These are phyloP conservation scores for Caenorhabditis sp. DNA, from an alignment of 2,888 invertebrate species.

Conservation along the genomic window DNA sequence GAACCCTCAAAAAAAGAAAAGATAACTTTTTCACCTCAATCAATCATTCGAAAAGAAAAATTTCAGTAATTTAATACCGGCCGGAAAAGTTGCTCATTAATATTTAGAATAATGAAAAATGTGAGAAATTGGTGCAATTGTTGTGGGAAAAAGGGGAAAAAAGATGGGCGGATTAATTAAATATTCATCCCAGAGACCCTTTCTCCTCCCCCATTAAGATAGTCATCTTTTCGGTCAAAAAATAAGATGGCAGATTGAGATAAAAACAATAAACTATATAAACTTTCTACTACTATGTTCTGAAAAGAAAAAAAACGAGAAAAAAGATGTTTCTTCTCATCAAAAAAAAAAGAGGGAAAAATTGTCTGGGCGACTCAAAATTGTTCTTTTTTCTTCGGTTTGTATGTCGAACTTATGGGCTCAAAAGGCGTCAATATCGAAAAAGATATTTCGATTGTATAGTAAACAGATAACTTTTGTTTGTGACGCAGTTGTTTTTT, in stretches of 20 bases:
- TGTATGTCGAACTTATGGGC: neutral
- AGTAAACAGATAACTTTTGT: constrained; percentile 14
- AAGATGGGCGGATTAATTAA: constrained; percentile 1
- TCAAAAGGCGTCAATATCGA: neutral
- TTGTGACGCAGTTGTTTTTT: constrained; percentile 21
- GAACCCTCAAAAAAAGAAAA: neutral
- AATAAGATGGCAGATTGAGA: neutral
- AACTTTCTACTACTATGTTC: neutral
- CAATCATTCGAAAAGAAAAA: neutral
- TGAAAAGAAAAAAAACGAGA: neutral
- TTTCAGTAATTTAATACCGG: constrained; percentile 7
- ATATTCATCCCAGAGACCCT: neutral
- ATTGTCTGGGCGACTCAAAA: neutral
- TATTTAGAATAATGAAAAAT: neutral
- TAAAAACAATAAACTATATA: neutral
- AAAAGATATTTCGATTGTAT: neutral
- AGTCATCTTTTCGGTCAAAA: neutral
- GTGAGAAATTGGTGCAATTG: neutral
- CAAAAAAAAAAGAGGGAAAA: no score
- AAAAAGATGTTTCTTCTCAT: constrained; percentile 9
- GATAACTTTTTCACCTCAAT: neutral
- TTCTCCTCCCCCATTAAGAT: neutral
- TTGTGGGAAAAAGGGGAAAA: neutral
- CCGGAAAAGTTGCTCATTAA: neutral
- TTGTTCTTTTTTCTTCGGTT: neutral